Evolutionary conservation across 1,140 invertebrate species (phyloP), one percentile per base, ranked within the genome.

Genomic region (Drosophila quadrilineata): DNA sequence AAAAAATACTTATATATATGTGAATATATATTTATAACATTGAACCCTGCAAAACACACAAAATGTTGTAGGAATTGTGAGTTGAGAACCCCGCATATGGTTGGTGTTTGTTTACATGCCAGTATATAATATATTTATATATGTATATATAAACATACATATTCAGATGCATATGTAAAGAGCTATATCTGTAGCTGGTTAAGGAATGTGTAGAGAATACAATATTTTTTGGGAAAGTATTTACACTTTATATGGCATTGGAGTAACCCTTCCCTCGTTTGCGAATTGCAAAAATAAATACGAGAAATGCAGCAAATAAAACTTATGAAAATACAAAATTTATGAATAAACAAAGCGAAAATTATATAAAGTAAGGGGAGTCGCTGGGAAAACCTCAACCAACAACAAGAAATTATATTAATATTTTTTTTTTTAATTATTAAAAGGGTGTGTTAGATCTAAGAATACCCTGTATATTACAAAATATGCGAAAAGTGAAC

Each of bases 211-310:
- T 26, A 8, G 8, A 53, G 38, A 28, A 33, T 40, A 59, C 41
- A 29, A 40, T 40, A 41, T 6, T 5, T 45, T 19, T 35, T n/a
- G n/a, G 16, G 10, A 43, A 33, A 16, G 28, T 56, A 33, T 46
- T 36, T 21, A 40, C 24, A 58, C 29, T 45, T n/a, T n/a, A n/a
- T 75, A 48, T 53, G 40, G 12, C 28, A 40, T 69, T 77, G 69
- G 64, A 72, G 59, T 76, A 43, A n/a, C n/a, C n/a, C n/a, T n/a
- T n/a, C n/a, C n/a, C n/a, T 46, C 57, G 57, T 77, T 77, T 70
- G 79, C 46, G 48, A 77, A 75, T 54, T 75, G 56, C 36, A 33
- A 54, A 43, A 57, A 29, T 35, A 35, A 56, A 56, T 40, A n/a
- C n/a, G n/a, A n/a, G n/a, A 56, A 65, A 22, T 58, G 35, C 53